A percentile compares a stretch with the other conserved stretches of the same genome.
These are phyloP conservation scores for Sparidentex hasta DNA, from an alignment of 2,797 vertebrate species.

Conservation along the genomic window DNA sequence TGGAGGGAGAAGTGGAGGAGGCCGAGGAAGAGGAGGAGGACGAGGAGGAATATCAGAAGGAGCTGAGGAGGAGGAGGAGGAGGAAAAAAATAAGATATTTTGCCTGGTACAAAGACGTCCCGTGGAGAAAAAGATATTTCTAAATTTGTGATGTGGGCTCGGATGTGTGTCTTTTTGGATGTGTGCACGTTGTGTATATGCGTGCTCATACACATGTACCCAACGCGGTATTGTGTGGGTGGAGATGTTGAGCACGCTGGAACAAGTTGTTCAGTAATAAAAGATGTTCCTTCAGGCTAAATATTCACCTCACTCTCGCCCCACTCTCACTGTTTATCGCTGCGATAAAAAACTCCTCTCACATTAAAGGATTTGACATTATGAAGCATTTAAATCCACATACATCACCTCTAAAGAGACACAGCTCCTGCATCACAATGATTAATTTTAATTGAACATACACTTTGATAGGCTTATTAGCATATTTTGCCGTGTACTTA, in stretches of 20 bases:
- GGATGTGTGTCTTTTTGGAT: conserved; percentile 22
- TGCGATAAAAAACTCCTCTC: conserved; percentile 27
- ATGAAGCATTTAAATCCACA: conserved; percentile 23
- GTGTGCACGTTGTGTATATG: conserved; percentile 2
- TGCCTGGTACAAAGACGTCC: conserved; percentile 28
- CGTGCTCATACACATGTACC: conserved; percentile 22
- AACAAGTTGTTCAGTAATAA: conserved; percentile 63
- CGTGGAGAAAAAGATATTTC: conserved; percentile 43
- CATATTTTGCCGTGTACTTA: conserved; percentile 25
- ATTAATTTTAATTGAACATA: conserved; percentile 12
- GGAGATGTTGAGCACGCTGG: conserved; percentile 48
- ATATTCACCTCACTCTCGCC: conserved; percentile 38
- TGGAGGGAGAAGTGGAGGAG: conserved; percentile 3
- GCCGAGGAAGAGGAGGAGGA: not conserved
- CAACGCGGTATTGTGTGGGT: conserved; percentile 57
- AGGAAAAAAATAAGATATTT: conserved; percentile 22
- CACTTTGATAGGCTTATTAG: conserved; percentile 20
- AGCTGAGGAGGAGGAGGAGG: conserved; percentile 1
- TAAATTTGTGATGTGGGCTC: conserved; percentile 36
- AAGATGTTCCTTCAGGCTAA: conserved; percentile 61
- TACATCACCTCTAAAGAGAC: conserved; percentile 4
- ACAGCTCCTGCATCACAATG: not conserved
- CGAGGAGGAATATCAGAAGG: conserved; percentile 3
- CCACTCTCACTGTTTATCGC: conserved; percentile 24
- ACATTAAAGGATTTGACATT: conserved; percentile 25